Conservation (phyloP, 2,797 vertebrate genomes). For the Aulostomus chinensis region DNA sequence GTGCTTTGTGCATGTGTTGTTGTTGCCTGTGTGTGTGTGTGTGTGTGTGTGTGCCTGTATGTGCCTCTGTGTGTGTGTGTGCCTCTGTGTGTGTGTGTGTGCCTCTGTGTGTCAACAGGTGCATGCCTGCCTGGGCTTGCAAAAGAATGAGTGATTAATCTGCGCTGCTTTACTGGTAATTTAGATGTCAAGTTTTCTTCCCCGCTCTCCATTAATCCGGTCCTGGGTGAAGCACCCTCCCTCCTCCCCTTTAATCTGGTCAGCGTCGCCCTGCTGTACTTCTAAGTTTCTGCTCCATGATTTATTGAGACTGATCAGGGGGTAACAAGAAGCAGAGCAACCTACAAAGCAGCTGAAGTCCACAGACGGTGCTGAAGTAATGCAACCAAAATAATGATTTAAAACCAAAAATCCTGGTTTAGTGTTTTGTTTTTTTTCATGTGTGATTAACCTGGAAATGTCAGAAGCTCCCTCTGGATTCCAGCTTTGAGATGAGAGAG, state of each 20-base stretch:
- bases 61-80: constrained; percentile 4
- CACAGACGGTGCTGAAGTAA: neutral
- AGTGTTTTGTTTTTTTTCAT: neutral
- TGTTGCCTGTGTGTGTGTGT: constrained; percentile 5
- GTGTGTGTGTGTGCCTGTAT: constrained; percentile 5
- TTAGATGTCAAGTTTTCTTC: constrained; percentile 61
- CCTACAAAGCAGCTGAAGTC: constrained; percentile 21
- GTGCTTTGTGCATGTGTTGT: too few relatives aligned
- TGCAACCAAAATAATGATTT: constrained; percentile 2
- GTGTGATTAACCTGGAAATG: constrained; percentile 12
- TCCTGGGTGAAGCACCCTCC: constrained; percentile 31
- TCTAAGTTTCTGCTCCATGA: constrained; percentile 38
- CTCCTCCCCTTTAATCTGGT: constrained; percentile 41
- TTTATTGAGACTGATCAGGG: constrained; percentile 44
- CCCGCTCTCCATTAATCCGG: constrained; percentile 40
- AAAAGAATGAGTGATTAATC: constrained; percentile 67
- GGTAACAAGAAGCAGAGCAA: constrained; percentile 39
- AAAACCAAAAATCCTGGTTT: too few relatives aligned
- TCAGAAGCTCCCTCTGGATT: constrained; percentile 5
- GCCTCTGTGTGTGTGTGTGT: too few relatives aligned
- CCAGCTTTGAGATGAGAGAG: constrained; percentile 20
- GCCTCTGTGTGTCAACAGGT: too few relatives aligned
- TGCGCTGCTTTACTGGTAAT: constrained; percentile 59
- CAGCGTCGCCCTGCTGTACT: constrained; percentile 25
- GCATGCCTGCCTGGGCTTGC: constrained; percentile 47